Evolutionary conservation across 1,140 invertebrate species (phyloP), one percentile per base, ranked within the genome.

Genomic region (Cydia pomonella): DNA sequence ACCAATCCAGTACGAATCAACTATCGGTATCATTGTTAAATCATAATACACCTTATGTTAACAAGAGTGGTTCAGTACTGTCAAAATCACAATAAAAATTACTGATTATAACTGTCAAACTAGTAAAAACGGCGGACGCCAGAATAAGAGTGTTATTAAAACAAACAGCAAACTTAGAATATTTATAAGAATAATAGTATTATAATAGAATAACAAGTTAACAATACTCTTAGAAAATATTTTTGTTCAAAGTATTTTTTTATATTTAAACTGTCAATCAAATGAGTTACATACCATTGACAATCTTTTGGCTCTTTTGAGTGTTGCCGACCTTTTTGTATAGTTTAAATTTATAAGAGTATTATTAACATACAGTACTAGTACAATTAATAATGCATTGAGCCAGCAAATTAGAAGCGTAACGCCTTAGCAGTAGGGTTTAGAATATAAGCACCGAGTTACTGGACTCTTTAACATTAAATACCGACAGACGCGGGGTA

Each of bases 351-450:
- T 44, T 72, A 13, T 47, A 72, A 41, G 71, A 50, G 71, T 69
- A 69, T 69, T 69, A 69, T 33, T 13, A 66, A 66, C 12, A 66
- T 66, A 33, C 13, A 77, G 77, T 76, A 75, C 59, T 50, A 77
- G 79, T 76, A 64, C 76, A 74, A 74, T 74, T 79, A 79, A 81
- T 78, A 82, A 84, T 76, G 78, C 76, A 82, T 84, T 84, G 83
- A 86, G 83, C 80, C 77, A 81, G 80, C 78, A 69, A 76, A 79
- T 82, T 81, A 79, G 72, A 82, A 86, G 83, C 83, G 74, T 79
- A 80, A 76, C 73, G 77, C 73, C 69, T 78, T 79, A 84, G 71
- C 23, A 33, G 64, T 74, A 76, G 23, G 29, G 64, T 76, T 75
- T 73, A 77, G 66, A 77, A 74, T 53, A 80, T 72, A 85, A 81